phyloP scores from a whole-genome alignment of 2,888 invertebrate genomes.

The Euphydryas editha region DNA sequence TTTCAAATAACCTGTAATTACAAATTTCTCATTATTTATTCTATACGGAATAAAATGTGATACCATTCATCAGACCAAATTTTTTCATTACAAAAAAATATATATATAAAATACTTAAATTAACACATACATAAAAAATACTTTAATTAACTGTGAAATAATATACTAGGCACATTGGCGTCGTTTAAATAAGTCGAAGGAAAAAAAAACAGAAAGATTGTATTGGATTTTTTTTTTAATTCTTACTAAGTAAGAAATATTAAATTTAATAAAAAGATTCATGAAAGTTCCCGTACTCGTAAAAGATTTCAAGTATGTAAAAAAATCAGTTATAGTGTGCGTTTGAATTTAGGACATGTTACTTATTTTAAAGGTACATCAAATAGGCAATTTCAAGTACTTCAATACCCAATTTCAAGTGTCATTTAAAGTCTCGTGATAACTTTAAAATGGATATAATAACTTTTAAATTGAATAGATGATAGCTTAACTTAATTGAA shows the following conservation, averaged over 20 bases:
- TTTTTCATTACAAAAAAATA: no score
- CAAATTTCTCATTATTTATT: not conserved
- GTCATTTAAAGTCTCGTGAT: no score
- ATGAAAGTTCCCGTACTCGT: not conserved
- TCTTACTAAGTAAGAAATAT: not conserved
- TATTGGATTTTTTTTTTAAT: not conserved
- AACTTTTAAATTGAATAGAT: no score
- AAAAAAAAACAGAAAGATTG: constrained; percentile 16
- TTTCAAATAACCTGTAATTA: not conserved
- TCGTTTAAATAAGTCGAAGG: constrained; percentile 29
- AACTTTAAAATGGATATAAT: no score
- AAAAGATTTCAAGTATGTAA: not conserved
- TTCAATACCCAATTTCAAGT: not conserved
- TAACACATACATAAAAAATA: no score
- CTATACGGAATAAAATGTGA: not conserved
- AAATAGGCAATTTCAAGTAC: no score
- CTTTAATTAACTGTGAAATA: constrained; percentile 11
- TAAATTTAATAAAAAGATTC: not conserved
- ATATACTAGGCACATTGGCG: constrained; percentile 66
- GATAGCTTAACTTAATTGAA: not conserved
- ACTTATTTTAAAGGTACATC: not conserved
- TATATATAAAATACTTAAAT: no score
- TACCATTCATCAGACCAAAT: no score
- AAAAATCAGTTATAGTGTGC: not conserved
- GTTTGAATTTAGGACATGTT: not conserved